Base-by-base conservation (phyloP, 2,113 vertebrate species). In the Cyanoramphus novaezelandiae region DNA sequence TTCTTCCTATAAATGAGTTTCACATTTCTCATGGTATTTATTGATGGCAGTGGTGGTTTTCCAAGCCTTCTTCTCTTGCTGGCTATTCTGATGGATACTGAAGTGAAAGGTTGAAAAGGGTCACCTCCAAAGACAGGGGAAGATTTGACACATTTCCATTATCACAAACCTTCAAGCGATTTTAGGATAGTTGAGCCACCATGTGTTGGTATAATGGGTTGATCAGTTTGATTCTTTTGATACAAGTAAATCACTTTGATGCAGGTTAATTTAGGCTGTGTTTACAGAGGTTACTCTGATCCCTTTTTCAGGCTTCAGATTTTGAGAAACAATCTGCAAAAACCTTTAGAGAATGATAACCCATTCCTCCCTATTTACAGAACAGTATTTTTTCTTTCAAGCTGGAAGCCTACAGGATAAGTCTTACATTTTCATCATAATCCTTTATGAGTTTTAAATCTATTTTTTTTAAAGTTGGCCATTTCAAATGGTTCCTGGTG, bases 401-500 rank as follows among this genome's bases (percentile, higher is more conserved):
- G 49, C 70, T 69, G 70, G 79, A 95, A 93, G 46, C 88, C 86
- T 92, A 82, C 94, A 90, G 78, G 82, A 83, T 92, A 92, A 81
- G 53, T 74, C 86, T 90, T 90, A 41, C 57, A 2, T 91, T 97
- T 96, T 95, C 93, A 85, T 85, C 87, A 70, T 96, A 96, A 91
- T 91, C 81, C 55, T 86, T 92, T 93, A 96, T 92, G 79, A 80
- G 68, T 91, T 96, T 97, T 75, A 92, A 95, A 93, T 94, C 88
- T 90, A 12, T 93, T 93, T 97, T 97, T 59, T 95, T 78, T 95
- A 11, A 39, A 95, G 82, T 84, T 96, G 97, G 90, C 91, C 91
- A 90, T 94, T 96, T 94, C 82, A 89, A 95, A 72, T 93, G 91
- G 88, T 75, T 95, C 84, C 91, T 91, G 89, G 91, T 95, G 94